phyloP scores from a whole-genome alignment of 2,113 vertebrate genomes.

The Salvelinus sp. region DNA sequence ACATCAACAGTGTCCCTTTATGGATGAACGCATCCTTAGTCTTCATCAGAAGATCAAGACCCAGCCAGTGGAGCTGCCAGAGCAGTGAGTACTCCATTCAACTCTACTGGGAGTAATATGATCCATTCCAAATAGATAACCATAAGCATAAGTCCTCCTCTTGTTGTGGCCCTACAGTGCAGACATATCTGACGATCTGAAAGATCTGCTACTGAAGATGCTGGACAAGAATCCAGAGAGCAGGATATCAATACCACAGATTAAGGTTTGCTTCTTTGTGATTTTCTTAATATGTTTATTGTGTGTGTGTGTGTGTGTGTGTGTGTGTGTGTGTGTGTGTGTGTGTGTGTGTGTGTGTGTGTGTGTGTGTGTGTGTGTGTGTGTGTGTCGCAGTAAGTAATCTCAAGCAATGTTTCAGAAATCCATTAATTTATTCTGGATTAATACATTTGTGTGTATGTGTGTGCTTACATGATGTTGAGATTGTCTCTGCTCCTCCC shows the following conservation, averaged over 20 bases:
- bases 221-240: conserved; percentile 94
- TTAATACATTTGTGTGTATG: too few relatives aligned
- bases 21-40: conserved; percentile 95
- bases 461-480: not conserved
- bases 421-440: too few relatives aligned
- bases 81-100: conserved; percentile 80
- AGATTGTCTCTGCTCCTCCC: conserved; percentile 30
- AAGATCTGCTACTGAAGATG: conserved; percentile 91
- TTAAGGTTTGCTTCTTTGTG: conserved; percentile 77
- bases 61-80: conserved; percentile 87
- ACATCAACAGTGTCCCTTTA: conserved; percentile 89
- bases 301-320: not conserved
- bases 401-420: too few relatives aligned
- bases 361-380: not conserved
- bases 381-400: not conserved
- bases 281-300: not conserved
- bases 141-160: not conserved
- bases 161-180: conserved; percentile 70
- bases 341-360: not conserved
- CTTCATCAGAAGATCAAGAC: conserved; percentile 98
- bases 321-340: not conserved
- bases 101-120: not conserved
- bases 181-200: conserved; percentile 89
- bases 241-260: conserved; percentile 89
- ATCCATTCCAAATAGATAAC: not conserved